phyloP scores from a whole-genome alignment of 2,797 vertebrate species.

The Capromys pilorides region DNA sequence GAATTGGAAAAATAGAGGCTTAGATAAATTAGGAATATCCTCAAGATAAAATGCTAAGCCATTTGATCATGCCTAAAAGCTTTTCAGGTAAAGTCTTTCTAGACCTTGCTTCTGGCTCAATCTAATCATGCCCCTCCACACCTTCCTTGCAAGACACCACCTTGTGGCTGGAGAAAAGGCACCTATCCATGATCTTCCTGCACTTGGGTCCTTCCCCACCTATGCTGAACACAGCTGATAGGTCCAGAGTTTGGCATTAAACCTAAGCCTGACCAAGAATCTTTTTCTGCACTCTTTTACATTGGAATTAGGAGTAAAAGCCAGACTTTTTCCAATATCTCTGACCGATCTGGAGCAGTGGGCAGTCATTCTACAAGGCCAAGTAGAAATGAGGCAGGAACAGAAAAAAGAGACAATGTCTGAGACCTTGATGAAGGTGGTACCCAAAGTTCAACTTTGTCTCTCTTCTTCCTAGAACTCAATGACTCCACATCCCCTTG shows the following conservation, averaged over 20 bases:
- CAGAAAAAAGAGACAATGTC: not conserved
- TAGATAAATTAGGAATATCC: conserved; percentile 14
- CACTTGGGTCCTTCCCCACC: not conserved
- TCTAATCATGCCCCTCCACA: not conserved
- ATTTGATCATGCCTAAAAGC: not conserved
- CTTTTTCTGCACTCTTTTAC: conserved; percentile 1
- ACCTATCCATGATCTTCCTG: not conserved
- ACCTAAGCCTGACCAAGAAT: not conserved
- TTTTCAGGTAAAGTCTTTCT: not conserved
- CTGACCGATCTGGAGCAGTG: not conserved
- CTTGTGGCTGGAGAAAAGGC: not conserved
- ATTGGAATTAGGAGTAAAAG: not conserved
- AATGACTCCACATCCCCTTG: not conserved
- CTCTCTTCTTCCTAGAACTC: not conserved
- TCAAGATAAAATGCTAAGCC: not conserved
- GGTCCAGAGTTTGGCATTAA: not conserved
- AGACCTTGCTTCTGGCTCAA: not conserved
- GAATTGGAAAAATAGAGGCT: not conserved
- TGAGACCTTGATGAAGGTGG: not conserved
- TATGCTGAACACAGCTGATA: not conserved
- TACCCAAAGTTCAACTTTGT: not conserved
- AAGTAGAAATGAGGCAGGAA: not conserved
- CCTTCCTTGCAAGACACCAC: not conserved
- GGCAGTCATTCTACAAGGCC: not conserved
- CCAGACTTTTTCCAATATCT: not conserved